Percentiles rank a stretch among this genome's conserved stretches.
phyloP scores from a whole-genome alignment of 2,888 invertebrate genomes.

The Rhodophaea formosa region DNA sequence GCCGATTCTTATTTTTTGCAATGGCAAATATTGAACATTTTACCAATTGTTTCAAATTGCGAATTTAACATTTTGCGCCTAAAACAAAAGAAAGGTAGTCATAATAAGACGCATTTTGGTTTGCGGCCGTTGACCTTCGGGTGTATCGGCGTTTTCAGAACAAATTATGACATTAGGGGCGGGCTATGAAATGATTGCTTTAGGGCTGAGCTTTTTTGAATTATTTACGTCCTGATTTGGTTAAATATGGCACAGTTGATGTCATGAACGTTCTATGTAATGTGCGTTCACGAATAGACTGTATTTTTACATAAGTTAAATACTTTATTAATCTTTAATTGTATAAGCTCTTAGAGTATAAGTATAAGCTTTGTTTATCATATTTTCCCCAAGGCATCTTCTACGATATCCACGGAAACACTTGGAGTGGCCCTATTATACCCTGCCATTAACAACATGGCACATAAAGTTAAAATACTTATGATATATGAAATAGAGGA shows the following conservation, averaged over 20 bases:
- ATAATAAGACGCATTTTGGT: slow-evolving; percentile 19
- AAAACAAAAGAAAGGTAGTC: background rate
- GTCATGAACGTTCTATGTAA: background rate
- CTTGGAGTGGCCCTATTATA: no score
- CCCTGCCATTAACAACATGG: no score
- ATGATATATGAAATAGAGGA: no score
- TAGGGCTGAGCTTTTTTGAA: slow-evolving; percentile 12
- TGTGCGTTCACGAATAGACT: background rate
- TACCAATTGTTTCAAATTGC: background rate
- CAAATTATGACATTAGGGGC: slow-evolving; percentile 37
- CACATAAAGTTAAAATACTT: no score
- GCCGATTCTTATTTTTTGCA: no score
- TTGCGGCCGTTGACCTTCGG: background rate
- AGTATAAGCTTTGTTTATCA: no score
- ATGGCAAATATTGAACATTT: no score
- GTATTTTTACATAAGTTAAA: no score
- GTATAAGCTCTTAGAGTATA: no score
- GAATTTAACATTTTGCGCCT: background rate
- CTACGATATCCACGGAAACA: no score
- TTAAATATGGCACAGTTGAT: background rate
- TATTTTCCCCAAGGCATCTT: no score
- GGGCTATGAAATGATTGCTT: slow-evolving; percentile 25
- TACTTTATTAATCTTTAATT: no score
- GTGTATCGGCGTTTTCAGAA: slow-evolving; percentile 27
- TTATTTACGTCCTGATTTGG: slow-evolving; percentile 6